These are phyloP conservation scores for Iselma pallidipennis DNA, from an alignment of 2,888 invertebrate species.

Conservation along the genomic window DNA sequence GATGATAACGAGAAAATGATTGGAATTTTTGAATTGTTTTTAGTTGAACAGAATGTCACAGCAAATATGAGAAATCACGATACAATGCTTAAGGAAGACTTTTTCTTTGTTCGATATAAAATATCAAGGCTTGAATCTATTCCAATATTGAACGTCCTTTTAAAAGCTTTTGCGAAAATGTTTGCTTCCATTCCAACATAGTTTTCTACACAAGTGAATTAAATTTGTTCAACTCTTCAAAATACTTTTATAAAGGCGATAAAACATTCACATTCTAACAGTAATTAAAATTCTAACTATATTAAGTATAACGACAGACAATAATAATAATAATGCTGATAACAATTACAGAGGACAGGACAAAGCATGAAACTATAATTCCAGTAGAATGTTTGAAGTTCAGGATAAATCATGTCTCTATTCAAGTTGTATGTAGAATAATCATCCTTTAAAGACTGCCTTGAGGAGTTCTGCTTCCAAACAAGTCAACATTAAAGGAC, in stretches of 20 bases:
- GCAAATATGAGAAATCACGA: no score
- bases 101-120: conserved; percentile 2
- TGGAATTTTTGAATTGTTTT: no score
- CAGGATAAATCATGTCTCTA: neutral
- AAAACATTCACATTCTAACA: no score
- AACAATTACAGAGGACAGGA: no score
- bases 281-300: neutral
- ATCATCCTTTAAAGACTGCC: neutral
- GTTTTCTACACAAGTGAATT: neutral
- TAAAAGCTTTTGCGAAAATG: neutral
- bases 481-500: neutral
- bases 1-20: no score
- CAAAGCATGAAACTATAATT: neutral
- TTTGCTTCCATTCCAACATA: no score
- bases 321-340: no score
- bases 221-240: no score
- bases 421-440: neutral
- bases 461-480: neutral
- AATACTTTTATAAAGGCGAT: neutral
- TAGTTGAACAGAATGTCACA: no score
- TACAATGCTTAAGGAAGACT: neutral
- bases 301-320: no score
- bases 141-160: neutral
- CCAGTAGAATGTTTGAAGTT: neutral
- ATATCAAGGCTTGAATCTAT: neutral